Conservation (phyloP, 2,888 invertebrate genomes). For the Anagyrus pseudococci region DNA sequence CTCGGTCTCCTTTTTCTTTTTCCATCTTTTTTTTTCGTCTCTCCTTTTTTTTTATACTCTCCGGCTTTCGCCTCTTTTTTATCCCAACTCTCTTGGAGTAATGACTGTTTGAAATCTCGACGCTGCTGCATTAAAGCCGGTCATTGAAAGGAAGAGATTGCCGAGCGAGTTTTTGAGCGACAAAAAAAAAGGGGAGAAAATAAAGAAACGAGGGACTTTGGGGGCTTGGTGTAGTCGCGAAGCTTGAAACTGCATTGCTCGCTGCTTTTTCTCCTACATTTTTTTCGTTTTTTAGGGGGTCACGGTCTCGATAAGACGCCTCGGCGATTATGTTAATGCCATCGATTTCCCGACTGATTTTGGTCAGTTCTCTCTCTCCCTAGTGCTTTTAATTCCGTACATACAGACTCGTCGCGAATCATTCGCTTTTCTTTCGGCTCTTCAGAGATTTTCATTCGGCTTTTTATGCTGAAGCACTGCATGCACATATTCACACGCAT, state of each 20-base stretch:
- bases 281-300: too few relatives aligned
- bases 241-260: too few relatives aligned
- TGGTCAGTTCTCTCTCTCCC: too few relatives aligned
- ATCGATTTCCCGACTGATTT: neutral
- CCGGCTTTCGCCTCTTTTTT: conserved; percentile 13
- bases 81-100: conserved; percentile 22
- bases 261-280: too few relatives aligned
- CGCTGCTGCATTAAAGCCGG: conserved; percentile 31
- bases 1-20: conserved; percentile 12
- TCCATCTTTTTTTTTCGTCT: conserved; percentile 32
- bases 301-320: too few relatives aligned
- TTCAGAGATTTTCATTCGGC: too few relatives aligned
- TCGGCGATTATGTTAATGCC: conserved; percentile 24
- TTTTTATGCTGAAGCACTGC: neutral
- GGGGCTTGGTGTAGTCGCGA: too few relatives aligned
- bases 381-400: neutral
- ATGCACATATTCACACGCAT: neutral
- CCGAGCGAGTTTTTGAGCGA: neutral
- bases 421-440: neutral
- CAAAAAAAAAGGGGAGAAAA: neutral
- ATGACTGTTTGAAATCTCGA: conserved; percentile 34
- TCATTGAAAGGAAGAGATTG: conserved; percentile 29
- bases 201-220: too few relatives aligned
- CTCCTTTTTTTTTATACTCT: conserved; percentile 25
- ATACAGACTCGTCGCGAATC: neutral